Conservation (phyloP, 2,888 invertebrate genomes). For the Hirudinaria manillensis region DNA sequence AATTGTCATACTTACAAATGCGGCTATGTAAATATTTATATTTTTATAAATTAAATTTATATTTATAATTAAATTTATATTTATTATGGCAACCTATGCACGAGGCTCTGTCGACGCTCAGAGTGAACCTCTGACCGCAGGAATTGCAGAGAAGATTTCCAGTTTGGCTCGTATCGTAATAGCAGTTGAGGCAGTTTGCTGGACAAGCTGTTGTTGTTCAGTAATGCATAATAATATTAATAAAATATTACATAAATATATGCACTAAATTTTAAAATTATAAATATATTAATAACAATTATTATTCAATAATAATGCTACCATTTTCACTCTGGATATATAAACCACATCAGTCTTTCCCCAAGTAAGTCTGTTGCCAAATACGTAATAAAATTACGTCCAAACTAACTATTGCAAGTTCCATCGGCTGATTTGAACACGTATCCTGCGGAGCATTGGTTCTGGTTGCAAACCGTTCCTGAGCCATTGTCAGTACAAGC, state of each 20-base stretch:
- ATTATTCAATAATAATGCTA: too few relatives aligned
- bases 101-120: constrained; percentile 26
- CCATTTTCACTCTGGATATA: too few relatives aligned
- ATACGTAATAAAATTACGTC: neutral
- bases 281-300: too few relatives aligned
- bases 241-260: neutral
- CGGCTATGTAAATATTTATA: too few relatives aligned
- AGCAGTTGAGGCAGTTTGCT: constrained; percentile 29
- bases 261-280: too few relatives aligned
- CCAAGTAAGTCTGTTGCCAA: too few relatives aligned
- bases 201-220: constrained; percentile 26
- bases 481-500: constrained; percentile 30
- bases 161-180: constrained; percentile 25
- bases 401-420: constrained; percentile 31
- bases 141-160: constrained; percentile 22
- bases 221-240: too few relatives aligned
- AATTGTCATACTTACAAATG: too few relatives aligned
- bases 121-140: constrained; percentile 25
- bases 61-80: neutral
- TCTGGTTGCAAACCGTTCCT: constrained; percentile 22
- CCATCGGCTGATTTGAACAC: constrained; percentile 29
- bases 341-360: too few relatives aligned
- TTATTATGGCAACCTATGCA: constrained; percentile 25
- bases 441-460: constrained; percentile 25
- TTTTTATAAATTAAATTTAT: neutral